Evolutionary conservation across 2,797 vertebrate genomes (phyloP).

Genomic region (Amblyopsis hoosieri): DNA sequence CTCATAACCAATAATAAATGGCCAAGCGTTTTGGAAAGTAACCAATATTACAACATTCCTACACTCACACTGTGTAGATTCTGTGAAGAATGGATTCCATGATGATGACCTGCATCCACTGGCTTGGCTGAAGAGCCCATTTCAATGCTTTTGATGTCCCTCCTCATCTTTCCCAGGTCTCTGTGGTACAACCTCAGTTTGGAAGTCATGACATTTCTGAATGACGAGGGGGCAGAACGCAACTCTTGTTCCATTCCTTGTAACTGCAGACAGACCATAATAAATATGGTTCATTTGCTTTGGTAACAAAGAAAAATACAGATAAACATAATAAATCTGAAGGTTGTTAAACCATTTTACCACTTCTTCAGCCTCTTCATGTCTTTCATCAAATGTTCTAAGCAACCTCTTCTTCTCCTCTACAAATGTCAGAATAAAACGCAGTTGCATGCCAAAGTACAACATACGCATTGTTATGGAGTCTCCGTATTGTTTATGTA

Average conservation of each 20-base stretch:
- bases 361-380: conserved; percentile 92
- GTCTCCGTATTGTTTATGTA: neutral
- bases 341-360: conserved; percentile 67
- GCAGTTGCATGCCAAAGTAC: neutral
- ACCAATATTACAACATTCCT: neutral
- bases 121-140: conserved; percentile 65
- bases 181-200: conserved; percentile 87
- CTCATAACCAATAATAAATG: too few relatives aligned
- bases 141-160: conserved; percentile 83
- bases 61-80: conserved; percentile 90
- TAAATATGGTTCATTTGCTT: neutral
- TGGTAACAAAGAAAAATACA: neutral
- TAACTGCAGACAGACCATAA: conserved; percentile 71
- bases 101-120: conserved; percentile 73
- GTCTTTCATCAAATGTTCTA: conserved; percentile 90
- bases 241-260: conserved; percentile 94
- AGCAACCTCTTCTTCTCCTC: conserved; percentile 93
- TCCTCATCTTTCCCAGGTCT: conserved; percentile 89
- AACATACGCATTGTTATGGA: neutral
- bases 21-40: too few relatives aligned
- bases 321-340: neutral
- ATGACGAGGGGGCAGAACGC: conserved; percentile 83
- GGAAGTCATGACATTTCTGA: conserved; percentile 87
- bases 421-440: conserved; percentile 60
- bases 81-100: conserved; percentile 80